phyloP scores from a whole-genome alignment of 2,888 invertebrate species.

The Reticulitermes lucifugus region DNA sequence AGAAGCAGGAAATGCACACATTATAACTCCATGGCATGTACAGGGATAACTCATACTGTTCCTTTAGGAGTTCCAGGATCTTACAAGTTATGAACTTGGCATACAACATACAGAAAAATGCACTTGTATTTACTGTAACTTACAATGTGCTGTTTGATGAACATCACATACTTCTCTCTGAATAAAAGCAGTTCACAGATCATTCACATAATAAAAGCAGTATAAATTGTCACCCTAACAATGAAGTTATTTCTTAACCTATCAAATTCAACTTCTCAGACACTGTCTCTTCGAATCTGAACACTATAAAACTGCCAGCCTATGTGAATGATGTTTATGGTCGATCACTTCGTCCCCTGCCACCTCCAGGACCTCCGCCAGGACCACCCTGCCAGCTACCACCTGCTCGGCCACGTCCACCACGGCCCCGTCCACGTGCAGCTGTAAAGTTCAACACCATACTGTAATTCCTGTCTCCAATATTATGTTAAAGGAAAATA shows the following conservation, averaged over 20 bases:
- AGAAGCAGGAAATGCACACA: no score
- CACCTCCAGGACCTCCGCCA: constrained; percentile 66
- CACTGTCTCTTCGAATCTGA: background rate
- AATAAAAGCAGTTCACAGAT: no score
- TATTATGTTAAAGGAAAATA: no score
- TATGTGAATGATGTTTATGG: constrained; percentile 12
- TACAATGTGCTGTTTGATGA: background rate
- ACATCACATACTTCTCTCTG: background rate
- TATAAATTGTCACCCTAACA: background rate
- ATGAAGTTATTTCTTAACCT: background rate
- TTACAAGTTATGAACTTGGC: background rate
- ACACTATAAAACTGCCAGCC: background rate
- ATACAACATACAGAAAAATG: constrained; percentile 15
- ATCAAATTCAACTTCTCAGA: background rate
- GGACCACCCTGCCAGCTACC: constrained; percentile 63
- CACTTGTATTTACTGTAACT: background rate
- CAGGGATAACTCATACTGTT: no score
- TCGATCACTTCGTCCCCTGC: constrained; percentile 57
- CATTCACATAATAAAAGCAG: no score
- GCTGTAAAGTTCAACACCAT: constrained; percentile 59
- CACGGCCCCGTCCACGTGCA: constrained; percentile 74
- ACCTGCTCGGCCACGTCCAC: constrained; percentile 68
- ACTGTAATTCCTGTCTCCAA: no score
- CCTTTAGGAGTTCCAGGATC: background rate
- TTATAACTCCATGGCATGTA: no score